A percentile compares a stretch with the other conserved stretches of the same genome.
phyloP scores from a whole-genome alignment of 2,113 vertebrate species.

The Zosterops pallidus region DNA sequence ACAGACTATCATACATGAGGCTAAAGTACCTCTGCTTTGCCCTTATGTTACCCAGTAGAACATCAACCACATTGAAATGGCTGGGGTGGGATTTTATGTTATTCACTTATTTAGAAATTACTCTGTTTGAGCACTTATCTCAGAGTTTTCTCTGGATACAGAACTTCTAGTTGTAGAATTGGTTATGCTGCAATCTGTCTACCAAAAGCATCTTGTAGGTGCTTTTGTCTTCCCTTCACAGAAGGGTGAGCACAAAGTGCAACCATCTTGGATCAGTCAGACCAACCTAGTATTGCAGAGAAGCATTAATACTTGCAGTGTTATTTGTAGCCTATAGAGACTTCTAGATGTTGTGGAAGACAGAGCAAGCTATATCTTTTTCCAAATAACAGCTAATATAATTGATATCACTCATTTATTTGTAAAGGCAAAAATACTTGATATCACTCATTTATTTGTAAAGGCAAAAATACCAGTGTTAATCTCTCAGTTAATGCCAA shows the following conservation, averaged over 20 bases:
- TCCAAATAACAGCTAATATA: not conserved
- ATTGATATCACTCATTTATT: not conserved
- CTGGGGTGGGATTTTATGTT: not conserved
- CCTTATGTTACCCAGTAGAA: not conserved
- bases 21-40: not conserved
- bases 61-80: not conserved
- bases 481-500: not conserved
- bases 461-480: not conserved
- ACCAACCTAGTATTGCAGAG: accelerated
- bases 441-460: not conserved
- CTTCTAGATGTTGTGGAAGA: not conserved
- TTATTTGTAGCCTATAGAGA: not conserved
- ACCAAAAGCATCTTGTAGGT: not conserved
- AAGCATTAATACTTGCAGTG: not conserved
- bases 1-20: not conserved
- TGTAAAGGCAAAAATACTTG: not conserved
- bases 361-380: not conserved
- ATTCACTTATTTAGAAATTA: not conserved
- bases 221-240: not conserved
- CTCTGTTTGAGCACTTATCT: not conserved
- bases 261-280: not conserved
- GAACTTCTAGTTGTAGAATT: not conserved
- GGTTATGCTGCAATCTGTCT: not conserved
- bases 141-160: not conserved
- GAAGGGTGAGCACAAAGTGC: not conserved